These are phyloP conservation scores for Tenualosa thibaudeaui DNA, from an alignment of 2,797 vertebrate genomes.

Conservation along the genomic window DNA sequence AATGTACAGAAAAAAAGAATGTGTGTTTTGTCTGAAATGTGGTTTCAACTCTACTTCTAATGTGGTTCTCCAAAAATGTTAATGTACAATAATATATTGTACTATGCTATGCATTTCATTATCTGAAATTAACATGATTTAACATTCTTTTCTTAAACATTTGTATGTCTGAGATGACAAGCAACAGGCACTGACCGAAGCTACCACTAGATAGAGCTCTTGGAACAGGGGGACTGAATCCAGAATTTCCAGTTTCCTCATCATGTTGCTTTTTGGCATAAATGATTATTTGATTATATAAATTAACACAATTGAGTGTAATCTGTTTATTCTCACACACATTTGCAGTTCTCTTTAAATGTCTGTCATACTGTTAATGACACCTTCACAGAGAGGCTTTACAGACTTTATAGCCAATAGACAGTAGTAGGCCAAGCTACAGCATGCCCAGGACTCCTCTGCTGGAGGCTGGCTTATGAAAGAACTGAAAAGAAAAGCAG, in stretches of 20 bases:
- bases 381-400: not conserved
- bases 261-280: not conserved
- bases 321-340: not conserved
- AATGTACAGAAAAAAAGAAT: too few species aligned
- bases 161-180: not conserved
- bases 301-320: too few species aligned
- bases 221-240: not conserved
- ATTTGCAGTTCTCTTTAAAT: not conserved
- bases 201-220: not conserved
- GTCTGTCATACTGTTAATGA: not conserved
- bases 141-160: not conserved
- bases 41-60: too few species aligned
- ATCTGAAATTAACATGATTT: too few species aligned
- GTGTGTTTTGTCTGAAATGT: too few species aligned
- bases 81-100: too few species aligned
- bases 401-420: too few species aligned
- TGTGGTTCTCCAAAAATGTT: too few species aligned
- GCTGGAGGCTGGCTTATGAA: too few species aligned
- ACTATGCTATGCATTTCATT: too few species aligned
- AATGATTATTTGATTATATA: not conserved
- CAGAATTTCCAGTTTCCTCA: not conserved
- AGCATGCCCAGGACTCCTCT: too few species aligned
- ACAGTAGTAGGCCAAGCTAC: too few species aligned
- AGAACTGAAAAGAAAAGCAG: not conserved
- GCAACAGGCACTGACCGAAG: not conserved